A percentile compares a stretch with the other conserved stretches of the same genome.
phyloP scores from a whole-genome alignment of 64 coral and sea anemone genomes.

The Porites australiensis region DNA sequence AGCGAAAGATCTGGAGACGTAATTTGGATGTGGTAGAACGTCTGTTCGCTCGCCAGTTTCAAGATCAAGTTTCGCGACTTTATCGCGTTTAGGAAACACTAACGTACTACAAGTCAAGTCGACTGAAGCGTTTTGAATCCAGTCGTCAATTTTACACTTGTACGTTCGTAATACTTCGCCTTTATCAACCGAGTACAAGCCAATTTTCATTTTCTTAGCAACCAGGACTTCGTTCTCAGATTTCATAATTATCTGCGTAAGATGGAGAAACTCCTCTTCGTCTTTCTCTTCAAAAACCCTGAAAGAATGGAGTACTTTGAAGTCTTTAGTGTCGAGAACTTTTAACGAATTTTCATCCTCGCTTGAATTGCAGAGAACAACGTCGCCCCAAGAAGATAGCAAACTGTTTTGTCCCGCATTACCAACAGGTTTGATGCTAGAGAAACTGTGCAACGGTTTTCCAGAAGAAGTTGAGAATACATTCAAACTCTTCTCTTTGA shows the following conservation, averaged over 20 bases:
- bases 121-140: conserved; percentile 76
- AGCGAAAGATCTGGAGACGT: conserved; percentile 60
- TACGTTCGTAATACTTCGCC: conserved; percentile 58
- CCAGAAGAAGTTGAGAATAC: conserved; percentile 52
- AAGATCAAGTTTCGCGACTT: conserved; percentile 68
- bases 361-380: conserved; percentile 77
- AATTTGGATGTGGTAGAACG: conserved; percentile 75
- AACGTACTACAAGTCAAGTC: conserved; percentile 27
- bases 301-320: conserved; percentile 59
- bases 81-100: conserved; percentile 83
- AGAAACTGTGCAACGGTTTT: conserved; percentile 26
- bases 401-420: conserved; percentile 79
- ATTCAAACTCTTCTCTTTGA: conserved; percentile 77
- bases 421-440: conserved; percentile 70
- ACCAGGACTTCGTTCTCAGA: conserved; percentile 72
- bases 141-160: conserved; percentile 83
- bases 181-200: conserved; percentile 64
- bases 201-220: conserved; percentile 89
- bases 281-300: conserved; percentile 75
- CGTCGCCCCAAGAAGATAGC: conserved; percentile 38
- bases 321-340: conserved; percentile 58
- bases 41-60: conserved; percentile 72
- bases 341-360: conserved; percentile 75
- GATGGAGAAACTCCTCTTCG: conserved; percentile 85
- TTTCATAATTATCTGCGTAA: conserved; percentile 85